phyloP scores from a whole-genome alignment of 2,797 vertebrate species.

The Alauda arvensis region DNA sequence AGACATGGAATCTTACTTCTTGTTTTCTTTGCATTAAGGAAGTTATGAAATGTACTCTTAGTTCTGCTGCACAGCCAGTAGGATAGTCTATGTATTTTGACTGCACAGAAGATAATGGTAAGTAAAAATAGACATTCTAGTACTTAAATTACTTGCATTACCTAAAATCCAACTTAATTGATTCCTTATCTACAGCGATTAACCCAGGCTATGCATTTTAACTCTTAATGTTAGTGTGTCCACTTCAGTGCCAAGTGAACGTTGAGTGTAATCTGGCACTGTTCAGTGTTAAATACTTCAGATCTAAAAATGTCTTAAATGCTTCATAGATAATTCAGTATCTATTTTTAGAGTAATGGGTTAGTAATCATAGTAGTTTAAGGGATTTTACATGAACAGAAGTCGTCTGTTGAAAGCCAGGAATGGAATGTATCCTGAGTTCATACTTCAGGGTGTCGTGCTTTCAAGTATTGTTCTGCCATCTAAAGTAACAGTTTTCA shows the following conservation, averaged over 20 bases:
- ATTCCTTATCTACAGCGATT: neutral
- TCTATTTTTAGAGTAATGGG: neutral
- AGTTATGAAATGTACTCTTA: neutral
- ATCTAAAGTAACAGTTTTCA: neutral
- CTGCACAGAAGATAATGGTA: conserved; percentile 18
- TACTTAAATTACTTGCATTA: neutral
- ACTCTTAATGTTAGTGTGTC: neutral
- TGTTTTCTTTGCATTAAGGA: neutral
- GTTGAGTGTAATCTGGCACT: neutral
- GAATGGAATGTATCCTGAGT: neutral
- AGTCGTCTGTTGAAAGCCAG: neutral
- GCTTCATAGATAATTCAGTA: neutral
- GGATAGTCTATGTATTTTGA: neutral
- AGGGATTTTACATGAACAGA: neutral
- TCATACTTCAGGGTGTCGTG: neutral
- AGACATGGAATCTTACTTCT: neutral
- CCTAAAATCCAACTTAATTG: neutral
- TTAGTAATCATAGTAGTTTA: neutral
- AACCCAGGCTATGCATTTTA: neutral
- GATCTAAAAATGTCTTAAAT: neutral
- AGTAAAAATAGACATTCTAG: conserved; percentile 7
- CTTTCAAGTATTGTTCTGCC: neutral
- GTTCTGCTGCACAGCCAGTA: neutral
- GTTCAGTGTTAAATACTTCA: neutral
- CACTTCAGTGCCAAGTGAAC: neutral